These are phyloP conservation scores for Pseudoips prasinana DNA, from an alignment of 2,888 invertebrate species.

Conservation along the genomic window DNA sequence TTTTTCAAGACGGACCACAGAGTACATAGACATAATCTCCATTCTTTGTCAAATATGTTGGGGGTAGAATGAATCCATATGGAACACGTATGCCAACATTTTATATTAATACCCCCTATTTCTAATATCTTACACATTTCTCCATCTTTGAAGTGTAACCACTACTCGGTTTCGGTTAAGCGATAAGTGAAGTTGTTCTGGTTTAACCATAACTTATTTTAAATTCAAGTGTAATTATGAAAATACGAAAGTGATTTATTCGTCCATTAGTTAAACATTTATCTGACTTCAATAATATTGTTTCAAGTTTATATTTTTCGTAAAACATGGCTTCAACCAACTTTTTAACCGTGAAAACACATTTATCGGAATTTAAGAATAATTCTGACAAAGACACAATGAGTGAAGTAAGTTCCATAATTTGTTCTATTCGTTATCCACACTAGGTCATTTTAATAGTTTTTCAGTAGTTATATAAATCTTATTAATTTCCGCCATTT, in stretches of 20 bases:
- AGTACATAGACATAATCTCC: no score
- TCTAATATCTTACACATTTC: no score
- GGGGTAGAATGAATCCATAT: not conserved
- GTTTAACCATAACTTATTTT: conserved; percentile 37
- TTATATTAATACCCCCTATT: no score
- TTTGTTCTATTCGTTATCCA: no score
- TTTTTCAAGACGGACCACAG: conserved; percentile 20
- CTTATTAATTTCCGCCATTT: conserved; percentile 22
- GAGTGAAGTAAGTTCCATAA: conserved; percentile 67
- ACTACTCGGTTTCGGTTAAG: conserved; percentile 50
- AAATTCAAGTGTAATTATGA: conserved; percentile 41
- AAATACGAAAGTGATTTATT: conserved; percentile 41
- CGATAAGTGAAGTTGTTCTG: conserved; percentile 53
- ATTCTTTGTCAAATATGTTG: not conserved
- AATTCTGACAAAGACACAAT: conserved; percentile 72
- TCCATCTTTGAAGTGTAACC: no score
- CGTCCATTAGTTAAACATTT: conserved; percentile 38
- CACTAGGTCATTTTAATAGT: not conserved
- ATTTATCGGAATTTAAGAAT: conserved; percentile 72
- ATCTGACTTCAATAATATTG: conserved; percentile 41
- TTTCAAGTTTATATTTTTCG: conserved; percentile 33
- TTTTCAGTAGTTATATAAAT: no score
- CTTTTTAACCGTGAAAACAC: conserved; percentile 71
- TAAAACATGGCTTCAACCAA: conserved; percentile 56
- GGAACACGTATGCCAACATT: no score